Percentiles rank a stretch among this genome's conserved stretches.
Conservation (phyloP, 2,888 invertebrate genomes). For the Therioaphis trifolii region DNA sequence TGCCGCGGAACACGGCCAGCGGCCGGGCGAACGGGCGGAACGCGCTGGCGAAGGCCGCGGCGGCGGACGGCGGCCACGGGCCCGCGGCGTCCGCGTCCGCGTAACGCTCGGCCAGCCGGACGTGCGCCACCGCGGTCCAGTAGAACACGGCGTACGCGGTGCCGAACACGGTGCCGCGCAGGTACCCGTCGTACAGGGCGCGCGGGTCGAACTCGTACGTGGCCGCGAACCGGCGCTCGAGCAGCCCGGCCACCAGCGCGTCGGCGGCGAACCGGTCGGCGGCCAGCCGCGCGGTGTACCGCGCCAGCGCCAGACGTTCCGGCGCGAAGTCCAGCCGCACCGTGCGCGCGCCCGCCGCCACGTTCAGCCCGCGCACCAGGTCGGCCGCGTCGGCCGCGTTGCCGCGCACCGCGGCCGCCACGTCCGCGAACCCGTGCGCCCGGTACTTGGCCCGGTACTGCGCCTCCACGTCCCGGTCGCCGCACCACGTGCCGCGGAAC, state of each 20-base stretch:
- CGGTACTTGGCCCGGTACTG: conserved; percentile 20
- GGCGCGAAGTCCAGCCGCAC: conserved; percentile 5
- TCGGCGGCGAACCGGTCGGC: neutral
- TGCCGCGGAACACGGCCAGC: neutral
- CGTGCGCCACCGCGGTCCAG: conserved; percentile 31
- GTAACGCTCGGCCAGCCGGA: neutral
- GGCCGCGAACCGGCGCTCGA: neutral
- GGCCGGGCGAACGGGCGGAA: neutral
- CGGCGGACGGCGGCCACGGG: neutral
- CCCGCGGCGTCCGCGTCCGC: neutral
- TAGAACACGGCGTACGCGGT: neutral
- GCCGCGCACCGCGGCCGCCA: neutral
- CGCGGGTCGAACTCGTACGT: conserved; percentile 43
- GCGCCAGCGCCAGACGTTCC: neutral
- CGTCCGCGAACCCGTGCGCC: neutral
- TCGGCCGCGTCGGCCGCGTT: neutral
- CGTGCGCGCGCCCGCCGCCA: neutral
- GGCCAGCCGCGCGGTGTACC: neutral
- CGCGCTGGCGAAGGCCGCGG: neutral
- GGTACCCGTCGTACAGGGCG: neutral
- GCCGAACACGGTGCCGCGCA: conserved; percentile 9
- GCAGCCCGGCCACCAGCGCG: neutral
- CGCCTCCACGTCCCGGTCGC: neutral
- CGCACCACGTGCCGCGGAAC: conserved; percentile 37
- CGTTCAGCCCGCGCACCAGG: neutral